These are phyloP conservation scores for Temnopleurus reevesii DNA, from an alignment of 53 echinoderm and acorn worm genomes.

Conservation along the genomic window DNA sequence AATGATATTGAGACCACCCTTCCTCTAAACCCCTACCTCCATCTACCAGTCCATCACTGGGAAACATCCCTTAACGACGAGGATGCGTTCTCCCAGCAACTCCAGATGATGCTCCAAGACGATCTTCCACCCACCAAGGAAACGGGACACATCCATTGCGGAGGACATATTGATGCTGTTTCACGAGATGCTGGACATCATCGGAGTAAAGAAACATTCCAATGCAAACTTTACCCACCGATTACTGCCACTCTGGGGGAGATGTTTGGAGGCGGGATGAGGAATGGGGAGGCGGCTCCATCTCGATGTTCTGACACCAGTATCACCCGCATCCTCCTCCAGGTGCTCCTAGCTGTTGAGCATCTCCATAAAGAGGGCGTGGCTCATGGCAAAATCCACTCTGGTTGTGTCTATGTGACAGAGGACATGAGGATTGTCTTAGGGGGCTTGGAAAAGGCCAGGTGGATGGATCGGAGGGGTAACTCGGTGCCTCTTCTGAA, in stretches of 20 bases:
- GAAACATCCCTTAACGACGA: neutral
- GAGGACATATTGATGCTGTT: neutral
- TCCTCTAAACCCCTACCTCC: neutral
- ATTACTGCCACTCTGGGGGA: neutral
- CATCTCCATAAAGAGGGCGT: constrained; percentile 65
- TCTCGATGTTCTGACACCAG: constrained; percentile 10
- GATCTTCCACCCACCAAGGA: neutral
- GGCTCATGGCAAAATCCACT: constrained; percentile 67
- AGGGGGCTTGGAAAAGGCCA: constrained; percentile 69
- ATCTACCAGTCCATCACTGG: neutral
- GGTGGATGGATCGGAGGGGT: neutral
- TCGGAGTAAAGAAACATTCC: neutral
- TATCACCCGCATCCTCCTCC: constrained; percentile 65
- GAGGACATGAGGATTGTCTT: constrained; percentile 71
- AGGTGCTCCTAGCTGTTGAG: constrained; percentile 65
- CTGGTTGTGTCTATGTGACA: constrained; percentile 60
- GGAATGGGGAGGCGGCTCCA: neutral
- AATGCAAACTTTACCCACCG: neutral
- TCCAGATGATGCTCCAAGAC: neutral
- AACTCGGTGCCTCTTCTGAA: neutral
- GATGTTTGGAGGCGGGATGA: neutral
- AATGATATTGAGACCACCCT: neutral
- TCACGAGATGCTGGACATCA: neutral
- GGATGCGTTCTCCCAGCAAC: neutral
- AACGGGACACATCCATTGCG: neutral